Evolutionary conservation across 2,888 invertebrate species (phyloP), one percentile per base, ranked within the genome.

Genomic region (Sericinus montela): DNA sequence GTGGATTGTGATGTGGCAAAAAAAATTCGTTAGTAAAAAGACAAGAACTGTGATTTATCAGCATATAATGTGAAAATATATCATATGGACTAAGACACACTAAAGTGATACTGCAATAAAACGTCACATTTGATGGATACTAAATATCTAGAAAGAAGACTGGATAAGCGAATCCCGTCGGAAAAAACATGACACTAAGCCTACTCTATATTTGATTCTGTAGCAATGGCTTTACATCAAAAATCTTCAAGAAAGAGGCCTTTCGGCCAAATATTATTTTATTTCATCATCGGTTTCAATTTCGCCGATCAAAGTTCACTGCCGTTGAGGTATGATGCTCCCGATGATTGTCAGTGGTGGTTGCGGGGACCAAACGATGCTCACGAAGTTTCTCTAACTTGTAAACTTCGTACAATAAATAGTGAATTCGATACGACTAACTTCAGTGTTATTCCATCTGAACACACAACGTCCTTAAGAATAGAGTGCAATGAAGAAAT

Each of bases 381-480:
- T 57, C 92, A 93, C 63, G 94, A 95, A 82, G 94, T 95, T 55
- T 92, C 94, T 13, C 90, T 95, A 56, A 93, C 93, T 54, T 94
- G 96, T 84, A 92, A 94, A 81, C 90, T 96, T 67, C 90, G 96
- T 63, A 94, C 95, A 43, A 94, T 96, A 69, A 95, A 96, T 82
- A 95, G 95, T 88, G 96, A 95, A 76, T 95, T 94, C 74, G 96
- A 94, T 80, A 94, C 94, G 57, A 97, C 95, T 29, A 96, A 96
- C 83, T 95, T 96, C 72, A 95, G 94, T 83, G 94, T 95, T 45
- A 95, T 96, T 54, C 95, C 95, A 38, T 92, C 94, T 10, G 95
- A 96, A 70, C 93, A 95, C 71, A 96, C 96, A 14, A 93, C 94
- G 19, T 93, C 94, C 4, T 80, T 96, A 52, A 91, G 92, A 63